These are phyloP conservation scores for Electrona antarctica DNA, from an alignment of 2,113 vertebrate genomes.

Conservation along the genomic window DNA sequence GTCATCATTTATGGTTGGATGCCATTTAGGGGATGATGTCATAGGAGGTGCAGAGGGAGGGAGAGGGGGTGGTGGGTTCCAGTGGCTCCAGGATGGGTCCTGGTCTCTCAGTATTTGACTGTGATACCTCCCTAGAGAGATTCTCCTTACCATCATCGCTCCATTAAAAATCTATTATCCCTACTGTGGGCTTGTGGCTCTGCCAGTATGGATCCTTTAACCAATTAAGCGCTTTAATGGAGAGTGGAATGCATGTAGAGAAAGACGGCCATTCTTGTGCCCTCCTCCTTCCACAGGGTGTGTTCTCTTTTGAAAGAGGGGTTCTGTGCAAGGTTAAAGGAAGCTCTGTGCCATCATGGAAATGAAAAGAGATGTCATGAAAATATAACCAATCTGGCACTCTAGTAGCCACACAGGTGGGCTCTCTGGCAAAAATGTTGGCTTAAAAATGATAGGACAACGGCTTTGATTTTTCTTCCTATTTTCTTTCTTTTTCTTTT, in stretches of 20 bases:
- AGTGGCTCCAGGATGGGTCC: constrained; percentile 61
- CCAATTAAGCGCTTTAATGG: constrained; percentile 71
- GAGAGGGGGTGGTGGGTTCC: constrained; percentile 52
- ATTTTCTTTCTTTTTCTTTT: no score
- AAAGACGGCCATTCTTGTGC: constrained; percentile 25
- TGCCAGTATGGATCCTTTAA: constrained; percentile 73
- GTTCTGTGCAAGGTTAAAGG: not conserved
- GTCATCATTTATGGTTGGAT: constrained; percentile 55
- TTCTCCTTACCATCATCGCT: constrained; percentile 73
- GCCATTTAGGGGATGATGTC: constrained; percentile 66
- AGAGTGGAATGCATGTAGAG: constrained; percentile 42
- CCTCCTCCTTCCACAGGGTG: constrained; percentile 3
- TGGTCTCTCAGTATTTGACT: constrained; percentile 65
- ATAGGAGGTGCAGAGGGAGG: constrained; percentile 44
- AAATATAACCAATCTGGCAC: not conserved
- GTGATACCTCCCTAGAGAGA: constrained; percentile 74
- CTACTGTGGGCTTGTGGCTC: constrained; percentile 67
- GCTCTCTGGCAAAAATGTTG: not conserved
- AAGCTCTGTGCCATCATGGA: not conserved
- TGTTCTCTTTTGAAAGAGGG: constrained; percentile 5
- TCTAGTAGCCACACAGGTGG: not conserved
- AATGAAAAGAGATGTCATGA: not conserved
- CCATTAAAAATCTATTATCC: constrained; percentile 81
- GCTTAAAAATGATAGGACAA: not conserved
- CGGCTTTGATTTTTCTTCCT: constrained; percentile 17